phyloP scores from a whole-genome alignment of 2,113 vertebrate species.

The Ptilorrhoa leucosticta region DNA sequence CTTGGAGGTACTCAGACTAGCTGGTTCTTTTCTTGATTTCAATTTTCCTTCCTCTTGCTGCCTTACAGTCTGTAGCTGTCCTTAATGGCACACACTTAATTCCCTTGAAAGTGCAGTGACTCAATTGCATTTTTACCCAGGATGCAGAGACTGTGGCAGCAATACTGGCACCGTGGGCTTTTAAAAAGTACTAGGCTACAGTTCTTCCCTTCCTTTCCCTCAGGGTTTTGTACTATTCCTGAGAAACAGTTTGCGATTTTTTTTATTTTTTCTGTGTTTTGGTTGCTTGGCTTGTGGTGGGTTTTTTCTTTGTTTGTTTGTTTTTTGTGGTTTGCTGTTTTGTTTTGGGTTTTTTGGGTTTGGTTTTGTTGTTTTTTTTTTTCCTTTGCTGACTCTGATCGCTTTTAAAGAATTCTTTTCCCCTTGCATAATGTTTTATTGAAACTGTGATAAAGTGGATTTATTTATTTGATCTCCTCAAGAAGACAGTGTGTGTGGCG shows the following conservation, averaged over 20 bases:
- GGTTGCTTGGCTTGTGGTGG: not conserved
- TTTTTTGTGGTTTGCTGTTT: not conserved
- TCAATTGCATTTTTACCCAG: not conserved
- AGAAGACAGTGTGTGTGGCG: not conserved
- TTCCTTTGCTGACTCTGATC: not conserved
- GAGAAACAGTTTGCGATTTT: not conserved
- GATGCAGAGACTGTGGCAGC: not conserved
- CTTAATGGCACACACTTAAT: not conserved
- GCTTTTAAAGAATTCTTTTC: not conserved
- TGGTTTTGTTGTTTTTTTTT: too few relatives aligned
- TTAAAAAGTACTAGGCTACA: not conserved
- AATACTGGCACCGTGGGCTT: not conserved
- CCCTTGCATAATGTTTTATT: not conserved
- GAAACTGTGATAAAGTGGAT: not conserved
- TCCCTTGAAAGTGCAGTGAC: not conserved
- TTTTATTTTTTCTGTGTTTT: not conserved
- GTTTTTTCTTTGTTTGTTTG: not conserved
- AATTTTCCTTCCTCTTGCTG: not conserved
- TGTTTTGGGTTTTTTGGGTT: not conserved
- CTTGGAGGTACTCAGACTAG: not conserved
- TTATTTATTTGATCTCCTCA: not conserved
- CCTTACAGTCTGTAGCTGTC: not conserved
- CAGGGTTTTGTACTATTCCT: not conserved
- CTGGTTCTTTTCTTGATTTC: not conserved
- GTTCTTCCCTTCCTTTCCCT: not conserved